Evolutionary conservation across 2,113 vertebrate genomes (phyloP).

Genomic region (Gymnorhina tibicen): DNA sequence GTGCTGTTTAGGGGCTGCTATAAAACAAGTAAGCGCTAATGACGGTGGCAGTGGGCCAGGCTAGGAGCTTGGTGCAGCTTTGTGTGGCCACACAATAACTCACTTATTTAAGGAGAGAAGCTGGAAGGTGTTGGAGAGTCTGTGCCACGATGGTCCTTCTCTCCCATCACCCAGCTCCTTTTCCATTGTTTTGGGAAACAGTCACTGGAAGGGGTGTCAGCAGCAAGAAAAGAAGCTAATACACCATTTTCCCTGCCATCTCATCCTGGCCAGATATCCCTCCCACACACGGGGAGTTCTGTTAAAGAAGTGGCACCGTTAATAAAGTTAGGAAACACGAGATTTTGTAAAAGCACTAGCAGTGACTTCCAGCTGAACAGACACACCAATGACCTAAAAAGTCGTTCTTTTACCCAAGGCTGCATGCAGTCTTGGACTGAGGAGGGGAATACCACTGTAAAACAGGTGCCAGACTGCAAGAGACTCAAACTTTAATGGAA

Average conservation of each 20-base stretch:
- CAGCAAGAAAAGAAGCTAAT: background rate
- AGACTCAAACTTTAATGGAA: background rate
- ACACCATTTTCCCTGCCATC: accelerated
- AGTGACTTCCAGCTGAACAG: background rate
- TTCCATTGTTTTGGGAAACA: background rate
- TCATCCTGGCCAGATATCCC: background rate
- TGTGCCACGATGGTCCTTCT: background rate
- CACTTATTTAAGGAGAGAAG: background rate
- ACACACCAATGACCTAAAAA: background rate
- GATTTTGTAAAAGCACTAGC: background rate
- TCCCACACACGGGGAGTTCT: background rate
- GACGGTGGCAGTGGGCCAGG: background rate
- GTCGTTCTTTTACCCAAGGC: background rate
- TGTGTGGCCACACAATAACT: background rate
- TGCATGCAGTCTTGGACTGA: background rate
- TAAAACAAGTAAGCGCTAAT: background rate
- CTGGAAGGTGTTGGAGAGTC: background rate
- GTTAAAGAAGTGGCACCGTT: background rate
- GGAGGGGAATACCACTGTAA: background rate
- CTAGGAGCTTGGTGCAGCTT: background rate
- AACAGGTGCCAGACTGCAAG: background rate
- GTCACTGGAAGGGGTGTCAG: background rate
- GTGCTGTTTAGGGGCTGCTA: background rate
- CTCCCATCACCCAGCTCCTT: background rate
- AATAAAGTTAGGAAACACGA: background rate